These are phyloP conservation scores for Clarias gariepinus DNA, from an alignment of 2,113 vertebrate species.

Conservation along the genomic window DNA sequence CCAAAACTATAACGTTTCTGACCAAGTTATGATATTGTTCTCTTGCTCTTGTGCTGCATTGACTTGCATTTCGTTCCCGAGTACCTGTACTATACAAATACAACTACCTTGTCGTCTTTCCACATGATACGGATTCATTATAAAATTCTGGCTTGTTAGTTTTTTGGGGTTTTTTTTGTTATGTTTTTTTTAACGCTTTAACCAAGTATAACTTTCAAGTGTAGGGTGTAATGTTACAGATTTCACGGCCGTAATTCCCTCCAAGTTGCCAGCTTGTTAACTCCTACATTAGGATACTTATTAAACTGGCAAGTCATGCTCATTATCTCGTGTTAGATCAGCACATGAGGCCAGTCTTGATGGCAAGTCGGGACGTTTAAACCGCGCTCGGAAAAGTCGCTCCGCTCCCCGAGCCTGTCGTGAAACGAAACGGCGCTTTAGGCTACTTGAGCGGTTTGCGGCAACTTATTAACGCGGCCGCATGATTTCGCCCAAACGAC, in stretches of 20 bases:
- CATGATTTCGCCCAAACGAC: constrained; percentile 32
- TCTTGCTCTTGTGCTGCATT: no score
- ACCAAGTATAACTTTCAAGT: neutral
- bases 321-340: constrained; percentile 17
- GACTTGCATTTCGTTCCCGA: no score
- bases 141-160: neutral
- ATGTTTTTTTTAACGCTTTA: neutral
- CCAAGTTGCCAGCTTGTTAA: neutral
- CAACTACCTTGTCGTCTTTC: no score
- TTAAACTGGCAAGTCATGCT: constrained; percentile 15
- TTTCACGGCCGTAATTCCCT: neutral
- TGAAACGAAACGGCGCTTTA: constrained; percentile 12
- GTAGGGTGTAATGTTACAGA: neutral
- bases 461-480: constrained; percentile 43
- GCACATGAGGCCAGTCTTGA: constrained; percentile 25
- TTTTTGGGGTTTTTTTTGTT: neutral
- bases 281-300: constrained; percentile 16
- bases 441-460: constrained; percentile 46
- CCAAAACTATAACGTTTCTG: neutral
- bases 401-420: neutral
- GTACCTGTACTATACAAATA: no score
- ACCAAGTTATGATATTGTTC: neutral
- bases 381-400: neutral
- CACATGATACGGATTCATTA: no score
- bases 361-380: constrained; percentile 14